Evolutionary conservation across 2,797 vertebrate genomes (phyloP), one percentile per base, ranked within the genome.

Genomic region (Anisognathus igniventris): DNA sequence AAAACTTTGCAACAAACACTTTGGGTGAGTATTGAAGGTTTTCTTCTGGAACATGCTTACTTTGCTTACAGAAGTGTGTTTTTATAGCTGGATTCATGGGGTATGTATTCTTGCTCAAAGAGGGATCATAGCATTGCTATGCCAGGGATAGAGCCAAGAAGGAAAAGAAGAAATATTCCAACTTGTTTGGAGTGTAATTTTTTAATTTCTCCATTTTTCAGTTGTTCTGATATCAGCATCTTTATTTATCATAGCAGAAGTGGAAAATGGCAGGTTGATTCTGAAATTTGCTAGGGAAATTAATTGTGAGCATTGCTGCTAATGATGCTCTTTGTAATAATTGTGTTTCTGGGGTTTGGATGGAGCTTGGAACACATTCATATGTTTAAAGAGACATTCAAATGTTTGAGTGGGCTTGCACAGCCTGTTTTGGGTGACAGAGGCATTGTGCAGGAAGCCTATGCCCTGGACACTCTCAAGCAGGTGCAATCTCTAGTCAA

Each of bases 1-100:
- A 98, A 94, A 99, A 98, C 97, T 99, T 99, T 95, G 98, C 98
- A 64, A 98, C 98, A 20, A 98, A 98, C 89, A 98, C 98, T 37
- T 96, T 99, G 19, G 98, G 98, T 99, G 96, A 97, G 95, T 90
- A 24, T 45, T 54, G 50, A 68, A 66, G 14, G 45, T 56, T 73
- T 53, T 23, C 9, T 53, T 95, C 54, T 61, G 17, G 62, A 47
- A 44, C 31, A 11, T 27, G 11, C 12, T n/a, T 48, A 9, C 3
- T 84, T 66, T 87, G 28, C 7, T 81, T 61, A 39, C 12, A 13
- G 19, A 68, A 60, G 6, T 20, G 3, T 61, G 28, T 72, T 39
- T 67, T 71, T n/a, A 22, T 30, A 61, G 31, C 66, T 84, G 44
- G 21, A 8, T 74, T 77, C 0, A 0, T 58, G n/a, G 82, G 44